Base-by-base conservation (phyloP, 1,140 invertebrate species). In the Teleogryllus occipitalis region DNA sequence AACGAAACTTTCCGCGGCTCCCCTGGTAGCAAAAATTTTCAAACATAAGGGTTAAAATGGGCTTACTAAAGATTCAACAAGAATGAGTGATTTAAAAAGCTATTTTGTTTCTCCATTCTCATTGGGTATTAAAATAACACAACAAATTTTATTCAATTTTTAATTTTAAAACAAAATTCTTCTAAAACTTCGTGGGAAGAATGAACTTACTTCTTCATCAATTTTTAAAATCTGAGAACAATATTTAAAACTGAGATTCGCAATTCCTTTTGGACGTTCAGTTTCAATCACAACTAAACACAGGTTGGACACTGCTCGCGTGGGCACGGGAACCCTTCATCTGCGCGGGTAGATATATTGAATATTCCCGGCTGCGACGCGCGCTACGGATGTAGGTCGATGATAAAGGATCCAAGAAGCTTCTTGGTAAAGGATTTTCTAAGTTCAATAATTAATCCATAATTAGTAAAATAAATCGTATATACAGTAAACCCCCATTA, bases 131-230 rank as follows among this genome's bases (percentile, higher is more conserved):
- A 72, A 15, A 15, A 72, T 15, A 14, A 15, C 14, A 15, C 6
- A 72, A 72, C 65, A 72, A 1, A 72, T n/a, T 72, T 72, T 72
- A 72, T 15, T 72, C 65, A 15, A 72, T 6, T 72, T 72, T 72
- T 72, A 72, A 2, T 49, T 18, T 15, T 80, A 65, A 7, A 18
- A 80, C 65, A 72, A 1, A 14, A 15, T 72, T 15, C n/a, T 72
- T 72, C 3, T 3, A 72, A 72, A 72, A 72, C 1, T 3, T 72
- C 1, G 6, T 15, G 14, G 65, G 65, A 15, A 72, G n/a, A 2
- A 72, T 72, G 65, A 72, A n/a, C 65, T 72, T 72, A 6, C 65
- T 72, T 72, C 65, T 72, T 72, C 65, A 72, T 72, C 65, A 72
- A 72, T 72, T 72, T 1, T 72, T 72, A 1, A 72, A 72, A 72